phyloP scores from a whole-genome alignment of 2,113 vertebrate genomes.

The Chlamydotis undulata region DNA sequence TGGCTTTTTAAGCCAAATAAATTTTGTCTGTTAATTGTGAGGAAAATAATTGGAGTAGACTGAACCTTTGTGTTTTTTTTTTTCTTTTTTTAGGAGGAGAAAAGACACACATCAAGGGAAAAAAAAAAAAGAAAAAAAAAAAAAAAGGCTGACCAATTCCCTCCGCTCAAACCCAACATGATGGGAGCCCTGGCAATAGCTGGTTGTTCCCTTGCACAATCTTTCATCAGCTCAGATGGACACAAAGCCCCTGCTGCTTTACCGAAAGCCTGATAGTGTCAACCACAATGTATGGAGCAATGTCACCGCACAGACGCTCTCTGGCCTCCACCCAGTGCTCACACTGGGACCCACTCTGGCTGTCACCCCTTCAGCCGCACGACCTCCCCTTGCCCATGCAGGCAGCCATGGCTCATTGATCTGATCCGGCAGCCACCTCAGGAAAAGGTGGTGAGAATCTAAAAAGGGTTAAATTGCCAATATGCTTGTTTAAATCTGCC shows the following conservation, averaged over 20 bases:
- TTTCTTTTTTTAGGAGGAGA: not conserved
- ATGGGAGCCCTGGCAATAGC: not conserved
- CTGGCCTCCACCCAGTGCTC: not conserved
- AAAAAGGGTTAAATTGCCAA: not conserved
- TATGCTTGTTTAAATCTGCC: not conserved
- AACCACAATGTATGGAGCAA: not conserved
- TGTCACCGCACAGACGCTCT: not conserved
- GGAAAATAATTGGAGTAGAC: not conserved
- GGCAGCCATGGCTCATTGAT: not conserved
- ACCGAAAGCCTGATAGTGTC: not conserved
- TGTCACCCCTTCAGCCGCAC: not conserved
- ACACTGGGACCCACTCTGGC: not conserved
- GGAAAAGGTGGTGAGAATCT: not conserved
- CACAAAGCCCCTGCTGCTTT: not conserved
- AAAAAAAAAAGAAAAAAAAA: not conserved
- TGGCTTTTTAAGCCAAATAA: not conserved
- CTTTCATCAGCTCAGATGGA: not conserved
- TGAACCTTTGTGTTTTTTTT: not conserved
- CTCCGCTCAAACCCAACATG: not conserved
- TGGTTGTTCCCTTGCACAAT: not conserved
- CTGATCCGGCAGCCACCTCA: not conserved
- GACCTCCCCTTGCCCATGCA: fast-evolving
- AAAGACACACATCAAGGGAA: not conserved
- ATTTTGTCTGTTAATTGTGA: not conserved
- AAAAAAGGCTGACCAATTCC: not conserved